Conservation (phyloP, 2,888 invertebrate genomes). For the Diabrotica balteata region DNA sequence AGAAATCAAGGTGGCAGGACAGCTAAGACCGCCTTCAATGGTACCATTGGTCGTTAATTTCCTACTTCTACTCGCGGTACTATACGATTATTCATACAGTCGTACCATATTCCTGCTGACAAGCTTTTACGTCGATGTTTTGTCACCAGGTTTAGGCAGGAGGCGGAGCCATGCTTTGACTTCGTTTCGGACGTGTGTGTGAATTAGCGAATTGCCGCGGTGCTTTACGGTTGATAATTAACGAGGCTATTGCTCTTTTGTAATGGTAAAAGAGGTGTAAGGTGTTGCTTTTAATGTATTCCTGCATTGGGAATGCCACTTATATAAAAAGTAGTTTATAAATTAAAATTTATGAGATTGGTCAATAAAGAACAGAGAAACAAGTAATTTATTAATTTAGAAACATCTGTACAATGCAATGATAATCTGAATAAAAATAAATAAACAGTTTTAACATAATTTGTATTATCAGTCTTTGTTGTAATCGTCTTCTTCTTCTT, state of each 20-base stretch:
- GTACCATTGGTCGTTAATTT: slow-evolving; percentile 48
- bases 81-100: slow-evolving; percentile 21
- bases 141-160: slow-evolving; percentile 37
- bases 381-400: too few species aligned
- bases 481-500: too few species aligned
- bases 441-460: too few species aligned
- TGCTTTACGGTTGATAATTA: slow-evolving; percentile 5
- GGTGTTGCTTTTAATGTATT: neutral
- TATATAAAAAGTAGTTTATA: too few species aligned
- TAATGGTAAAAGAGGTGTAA: slow-evolving; percentile 3
- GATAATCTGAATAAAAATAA: too few species aligned
- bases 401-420: too few species aligned
- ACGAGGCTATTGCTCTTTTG: slow-evolving; percentile 8
- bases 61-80: slow-evolving; percentile 49
- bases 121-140: slow-evolving; percentile 37
- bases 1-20: slow-evolving; percentile 44
- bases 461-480: too few species aligned
- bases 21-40: slow-evolving; percentile 48
- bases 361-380: too few species aligned
- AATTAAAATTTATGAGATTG: too few species aligned
- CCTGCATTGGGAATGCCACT: too few species aligned
- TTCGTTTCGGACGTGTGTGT: slow-evolving; percentile 11
- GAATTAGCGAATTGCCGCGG: slow-evolving; percentile 3
- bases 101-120: slow-evolving; percentile 33
- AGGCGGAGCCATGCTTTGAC: slow-evolving; percentile 27